phyloP scores from a whole-genome alignment of 2,797 vertebrate genomes.

The Neomorphus geoffroyi region DNA sequence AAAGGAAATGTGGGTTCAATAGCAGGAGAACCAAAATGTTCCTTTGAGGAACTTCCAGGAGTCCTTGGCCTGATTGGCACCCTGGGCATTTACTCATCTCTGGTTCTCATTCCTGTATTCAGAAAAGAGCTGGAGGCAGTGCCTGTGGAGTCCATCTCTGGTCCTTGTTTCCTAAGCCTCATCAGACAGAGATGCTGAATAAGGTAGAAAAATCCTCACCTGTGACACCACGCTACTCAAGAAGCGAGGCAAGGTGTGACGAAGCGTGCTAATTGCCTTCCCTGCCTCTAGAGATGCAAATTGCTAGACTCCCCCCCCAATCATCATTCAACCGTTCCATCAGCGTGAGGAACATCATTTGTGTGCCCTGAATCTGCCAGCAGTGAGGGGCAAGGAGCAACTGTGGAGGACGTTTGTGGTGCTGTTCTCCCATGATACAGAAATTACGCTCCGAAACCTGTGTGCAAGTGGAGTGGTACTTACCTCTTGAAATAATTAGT shows the following conservation, averaged over 20 bases:
- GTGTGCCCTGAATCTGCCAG: neutral
- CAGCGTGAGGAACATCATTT: neutral
- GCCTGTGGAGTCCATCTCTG: neutral
- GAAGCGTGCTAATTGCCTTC: neutral
- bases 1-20: neutral
- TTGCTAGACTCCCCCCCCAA: neutral
- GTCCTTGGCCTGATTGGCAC: neutral
- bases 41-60: neutral
- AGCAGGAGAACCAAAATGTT: neutral
- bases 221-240: neutral
- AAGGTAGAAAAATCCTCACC: neutral
- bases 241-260: neutral
- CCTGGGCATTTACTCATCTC: neutral
- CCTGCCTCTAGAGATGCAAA: neutral
- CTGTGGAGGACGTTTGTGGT: constrained; percentile 18
- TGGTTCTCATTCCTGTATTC: neutral
- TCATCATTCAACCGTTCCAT: neutral
- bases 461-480: constrained; percentile 57
- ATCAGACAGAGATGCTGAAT: neutral
- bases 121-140: neutral
- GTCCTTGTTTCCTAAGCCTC: neutral
- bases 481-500: constrained; percentile 67
- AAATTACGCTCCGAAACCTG: constrained; percentile 58
- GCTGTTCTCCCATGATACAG: constrained; percentile 41
- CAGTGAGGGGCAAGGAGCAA: neutral